Base-by-base conservation (phyloP, 2,113 vertebrate species). In the Calcarius ornatus region DNA sequence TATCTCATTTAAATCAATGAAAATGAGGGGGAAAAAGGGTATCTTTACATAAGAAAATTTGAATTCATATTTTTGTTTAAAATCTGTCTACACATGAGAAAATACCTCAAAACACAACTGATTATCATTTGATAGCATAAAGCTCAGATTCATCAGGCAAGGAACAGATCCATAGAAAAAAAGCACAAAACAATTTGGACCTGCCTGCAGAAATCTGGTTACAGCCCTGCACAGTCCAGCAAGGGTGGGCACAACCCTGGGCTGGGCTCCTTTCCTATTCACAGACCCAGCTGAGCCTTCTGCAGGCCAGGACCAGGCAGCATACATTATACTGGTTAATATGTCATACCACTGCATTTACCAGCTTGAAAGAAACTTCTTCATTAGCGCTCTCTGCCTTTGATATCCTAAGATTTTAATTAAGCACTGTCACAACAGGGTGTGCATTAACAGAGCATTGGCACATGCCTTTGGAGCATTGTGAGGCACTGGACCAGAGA, bases 341-440 rank as follows among this genome's bases (percentile, higher is more conserved):
- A 23, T 85, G 90, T 82, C 85, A 82, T 80, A 90, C 27, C 4
- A 0, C 11, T 25, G 47, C 40, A 73, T 73, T 93, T 93, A 80
- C 43, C 47, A 59, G 79, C 79, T 59, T 81, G 66, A 94, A 88
- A 95, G 81, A 83, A 90, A 91, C 68, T 94, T 94, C 64, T 82
- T 85, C 66, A 72, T 91, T 95, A 96, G 85, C 31, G 23, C 51
- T 90, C 85, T 90, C 75, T 82, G 79, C 79, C 77, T 95, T 86
- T 82, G 87, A 95, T 96, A 92, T 53, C 71, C 40, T 86, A 59
- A 90, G 87, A 95, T 95, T 96, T 97, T 92, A 96, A 95, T 97
- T 96, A 96, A 96, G 92, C 89, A 66, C 35, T 86, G 75, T 92
- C 96, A 93, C 95, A 97, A 97, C 94, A 95, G 96, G 95, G 94